phyloP scores from a whole-genome alignment of 1,140 invertebrate genomes.

The Pachyrhynchus sulphureomaculatus region DNA sequence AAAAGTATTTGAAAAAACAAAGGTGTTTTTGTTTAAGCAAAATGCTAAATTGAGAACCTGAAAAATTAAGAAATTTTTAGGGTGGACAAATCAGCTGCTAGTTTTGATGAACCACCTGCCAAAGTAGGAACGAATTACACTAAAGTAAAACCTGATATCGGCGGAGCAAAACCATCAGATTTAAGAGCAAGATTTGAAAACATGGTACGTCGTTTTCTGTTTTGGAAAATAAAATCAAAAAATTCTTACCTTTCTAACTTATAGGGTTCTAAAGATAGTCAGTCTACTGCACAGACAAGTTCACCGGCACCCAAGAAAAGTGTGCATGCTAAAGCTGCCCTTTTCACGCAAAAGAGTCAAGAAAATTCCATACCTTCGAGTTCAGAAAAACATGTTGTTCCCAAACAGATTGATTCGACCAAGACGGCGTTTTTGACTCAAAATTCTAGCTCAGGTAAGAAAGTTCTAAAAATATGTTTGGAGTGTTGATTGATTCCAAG shows the following conservation, averaged over 20 bases:
- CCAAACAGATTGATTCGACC: constrained; percentile 45
- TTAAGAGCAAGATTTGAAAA: constrained; percentile 81
- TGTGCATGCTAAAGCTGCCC: constrained; percentile 44
- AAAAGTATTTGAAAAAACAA: too few species aligned
- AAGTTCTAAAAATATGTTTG: background rate
- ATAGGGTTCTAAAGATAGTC: constrained; percentile 26
- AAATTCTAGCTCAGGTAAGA: constrained; percentile 9
- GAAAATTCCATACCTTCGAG: constrained; percentile 22
- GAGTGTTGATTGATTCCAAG: too few species aligned
- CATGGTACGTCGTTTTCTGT: constrained; percentile 55
- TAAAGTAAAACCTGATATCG: constrained; percentile 68
- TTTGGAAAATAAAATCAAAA: too few species aligned
- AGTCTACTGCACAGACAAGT: constrained; percentile 19
- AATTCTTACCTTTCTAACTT: background rate
- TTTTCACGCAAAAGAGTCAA: constrained; percentile 38
- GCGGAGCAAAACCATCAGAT: constrained; percentile 72
- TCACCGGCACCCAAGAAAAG: constrained; percentile 41
- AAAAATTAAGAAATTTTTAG: constrained; percentile 43
- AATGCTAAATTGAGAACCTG: too few species aligned
- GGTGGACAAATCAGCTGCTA: constrained; percentile 73
- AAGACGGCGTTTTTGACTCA: constrained; percentile 47
- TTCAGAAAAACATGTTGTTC: constrained; percentile 20
- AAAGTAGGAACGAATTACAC: constrained; percentile 68
- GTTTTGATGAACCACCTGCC: constrained; percentile 63
- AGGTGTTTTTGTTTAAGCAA: too few species aligned